A percentile compares a stretch with the other conserved stretches of the same genome.
phyloP scores from a whole-genome alignment of 2,888 invertebrate genomes.

The Ophion slaviceki region DNA sequence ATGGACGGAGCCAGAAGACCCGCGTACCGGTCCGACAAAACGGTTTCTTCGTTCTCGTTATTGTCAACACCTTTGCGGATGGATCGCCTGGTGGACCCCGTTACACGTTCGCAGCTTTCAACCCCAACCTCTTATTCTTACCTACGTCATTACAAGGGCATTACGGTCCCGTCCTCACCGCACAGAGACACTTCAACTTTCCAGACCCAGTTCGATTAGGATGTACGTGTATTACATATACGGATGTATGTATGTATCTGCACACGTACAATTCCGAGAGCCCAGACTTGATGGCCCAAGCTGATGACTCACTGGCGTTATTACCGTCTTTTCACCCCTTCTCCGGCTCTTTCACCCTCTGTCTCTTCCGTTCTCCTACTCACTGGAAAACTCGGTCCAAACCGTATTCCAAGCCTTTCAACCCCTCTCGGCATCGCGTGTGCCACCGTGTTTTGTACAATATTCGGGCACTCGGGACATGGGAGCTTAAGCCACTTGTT shows the following conservation, averaged over 20 bases:
- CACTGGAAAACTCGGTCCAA: background rate
- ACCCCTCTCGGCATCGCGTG: too few species aligned
- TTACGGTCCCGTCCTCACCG: slow-evolving; percentile 5
- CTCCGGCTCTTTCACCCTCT: background rate
- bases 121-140: background rate
- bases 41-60: slow-evolving; percentile 39
- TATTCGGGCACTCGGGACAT: background rate
- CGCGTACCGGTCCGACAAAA: background rate
- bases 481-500: too few species aligned
- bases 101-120: background rate
- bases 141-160: slow-evolving; percentile 25
- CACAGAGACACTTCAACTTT: slow-evolving; percentile 57
- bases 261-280: slow-evolving; percentile 37
- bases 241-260: background rate
- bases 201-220: slow-evolving; percentile 63
- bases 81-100: slow-evolving; percentile 9
- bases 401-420: too few species aligned
- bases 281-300: background rate
- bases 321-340: slow-evolving; percentile 21
- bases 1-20: slow-evolving; percentile 1
- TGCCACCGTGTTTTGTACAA: background rate
- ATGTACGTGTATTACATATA: background rate
- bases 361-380: slow-evolving; percentile 5
- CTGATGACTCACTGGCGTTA: slow-evolving; percentile 57
- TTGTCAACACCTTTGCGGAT: slow-evolving; percentile 40